Conservation (phyloP, 2,888 invertebrate genomes). For the Andricus curvator region DNA sequence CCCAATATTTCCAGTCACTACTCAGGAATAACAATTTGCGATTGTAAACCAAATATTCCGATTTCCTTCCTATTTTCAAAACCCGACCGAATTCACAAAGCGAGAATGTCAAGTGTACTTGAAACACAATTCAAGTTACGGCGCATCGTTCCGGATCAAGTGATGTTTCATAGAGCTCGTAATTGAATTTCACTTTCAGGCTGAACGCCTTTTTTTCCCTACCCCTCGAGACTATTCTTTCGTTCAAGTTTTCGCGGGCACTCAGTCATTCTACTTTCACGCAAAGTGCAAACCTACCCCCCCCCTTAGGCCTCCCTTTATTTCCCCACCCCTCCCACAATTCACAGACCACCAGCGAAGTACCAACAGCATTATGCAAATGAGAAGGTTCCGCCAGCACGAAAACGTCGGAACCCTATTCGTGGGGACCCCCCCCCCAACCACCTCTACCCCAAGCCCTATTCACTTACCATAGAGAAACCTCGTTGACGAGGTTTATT, state of each 20-base stretch:
- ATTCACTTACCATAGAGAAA: slow-evolving; percentile 11
- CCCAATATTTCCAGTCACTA: too few relatives aligned
- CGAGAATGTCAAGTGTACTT: slow-evolving; percentile 33
- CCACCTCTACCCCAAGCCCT: too few relatives aligned
- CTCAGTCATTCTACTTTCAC: slow-evolving; percentile 63
- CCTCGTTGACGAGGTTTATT: slow-evolving; percentile 48
- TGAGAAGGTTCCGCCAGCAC: slow-evolving; percentile 66
- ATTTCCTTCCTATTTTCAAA: slow-evolving; percentile 10
- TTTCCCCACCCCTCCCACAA: background rate
- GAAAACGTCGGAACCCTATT: slow-evolving; percentile 60
- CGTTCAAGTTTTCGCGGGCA: slow-evolving; percentile 49
- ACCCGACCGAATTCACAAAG: slow-evolving; percentile 14
- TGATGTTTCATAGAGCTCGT: slow-evolving; percentile 38
- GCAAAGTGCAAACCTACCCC: slow-evolving; percentile 57
- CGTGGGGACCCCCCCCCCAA: background rate
- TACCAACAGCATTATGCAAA: slow-evolving; percentile 74
- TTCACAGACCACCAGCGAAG: slow-evolving; percentile 58
- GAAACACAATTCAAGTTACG: slow-evolving; percentile 35
- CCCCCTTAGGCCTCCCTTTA: background rate
- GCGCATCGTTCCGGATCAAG: slow-evolving; percentile 38
- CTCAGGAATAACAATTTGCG: background rate
- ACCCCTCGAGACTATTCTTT: slow-evolving; percentile 34
- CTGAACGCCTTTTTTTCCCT: slow-evolving; percentile 26
- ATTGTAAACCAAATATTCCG: background rate
- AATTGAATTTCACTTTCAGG: slow-evolving; percentile 39